Evolutionary conservation across 92 coral and sea anemone genomes (phyloP).

Genomic region (Bergia sp.): DNA sequence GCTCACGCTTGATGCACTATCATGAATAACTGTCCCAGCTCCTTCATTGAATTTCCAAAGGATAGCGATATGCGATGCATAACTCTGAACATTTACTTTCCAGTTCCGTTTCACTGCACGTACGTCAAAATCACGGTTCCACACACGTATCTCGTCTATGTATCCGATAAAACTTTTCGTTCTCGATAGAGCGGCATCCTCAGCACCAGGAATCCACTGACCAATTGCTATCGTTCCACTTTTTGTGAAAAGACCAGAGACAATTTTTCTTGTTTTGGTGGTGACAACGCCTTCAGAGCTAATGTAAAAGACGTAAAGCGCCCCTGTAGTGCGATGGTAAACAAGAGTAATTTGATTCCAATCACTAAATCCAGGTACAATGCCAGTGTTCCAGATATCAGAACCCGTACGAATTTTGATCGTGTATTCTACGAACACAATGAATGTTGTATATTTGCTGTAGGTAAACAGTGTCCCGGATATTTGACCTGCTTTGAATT

Average conservation of each 20-base stretch:
- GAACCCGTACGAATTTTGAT: slow-evolving; percentile 43
- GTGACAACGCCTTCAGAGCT: slow-evolving; percentile 41
- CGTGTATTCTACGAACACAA: slow-evolving; percentile 32
- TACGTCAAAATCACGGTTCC: slow-evolving; percentile 62
- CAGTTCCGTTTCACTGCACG: slow-evolving; percentile 53
- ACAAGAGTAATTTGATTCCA: slow-evolving; percentile 71
- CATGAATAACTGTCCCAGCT: slow-evolving; percentile 50
- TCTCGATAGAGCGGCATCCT: slow-evolving; percentile 36
- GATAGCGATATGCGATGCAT: slow-evolving; percentile 53
- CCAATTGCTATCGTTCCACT: slow-evolving; percentile 64
- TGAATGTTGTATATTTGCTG: slow-evolving; percentile 58
- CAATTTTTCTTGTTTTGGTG: slow-evolving; percentile 30
- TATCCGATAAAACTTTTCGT: slow-evolving; percentile 60
- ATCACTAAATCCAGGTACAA: slow-evolving; percentile 27
- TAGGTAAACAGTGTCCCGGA: slow-evolving; percentile 66
- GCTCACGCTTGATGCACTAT: slow-evolving; percentile 52
- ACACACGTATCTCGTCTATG: slow-evolving; percentile 69
- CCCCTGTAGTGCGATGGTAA: slow-evolving; percentile 62
- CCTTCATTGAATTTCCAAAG: slow-evolving; percentile 76
- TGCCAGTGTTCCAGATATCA: slow-evolving; percentile 44
- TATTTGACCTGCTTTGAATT: slow-evolving; percentile 27
- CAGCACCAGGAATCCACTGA: slow-evolving; percentile 71
- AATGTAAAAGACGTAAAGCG: slow-evolving; percentile 47
- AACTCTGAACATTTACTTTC: slow-evolving; percentile 58
- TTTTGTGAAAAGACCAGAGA: slow-evolving; percentile 50